Base-by-base conservation (phyloP, 2,888 invertebrate species). In the Nomada ferruginata region DNA sequence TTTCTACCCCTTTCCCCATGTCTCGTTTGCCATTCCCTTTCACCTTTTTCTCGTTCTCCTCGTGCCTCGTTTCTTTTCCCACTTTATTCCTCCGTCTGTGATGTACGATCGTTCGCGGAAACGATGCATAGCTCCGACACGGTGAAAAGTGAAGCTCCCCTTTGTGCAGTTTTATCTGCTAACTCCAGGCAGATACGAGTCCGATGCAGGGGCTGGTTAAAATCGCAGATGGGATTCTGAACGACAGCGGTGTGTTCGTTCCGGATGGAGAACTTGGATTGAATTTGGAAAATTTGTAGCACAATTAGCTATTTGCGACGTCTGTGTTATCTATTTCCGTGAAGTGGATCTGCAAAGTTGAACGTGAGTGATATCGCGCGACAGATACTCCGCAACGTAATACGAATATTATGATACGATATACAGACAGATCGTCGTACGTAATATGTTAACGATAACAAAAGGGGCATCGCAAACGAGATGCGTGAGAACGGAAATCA, bases 141-240 rank as follows among this genome's bases (percentile, higher is more conserved):
- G 15, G 29, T 63, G 84, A 66, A 82, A 73, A 81, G 85, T 65
- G 53, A 65, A 29, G 29, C 44, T 52, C 47, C 23, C 61, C 18
- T 29, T 18, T 47, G 23, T 44, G 23, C 53, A 63, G 79, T 80
- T 87, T 87, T 84, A 86, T 87, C 86, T 77, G 79, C 64, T 79
- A 86, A 85, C 78, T n/a, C n/a, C n/a, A n/a, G 66, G 70, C 26
- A 10, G 65, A 60, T 76, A 73, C 70, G 59, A 29, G 57, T 26
- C 47, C 73, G 50, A 69, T 55, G 80, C 83, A 76, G 82, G 85
- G 76, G 71, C 77, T 85, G 86, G 84, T 87, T 84, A 85, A 84
- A 85, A 79, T 87, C 86, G 83, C 82, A 69, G 11, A 80, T 59
- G 76, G 83, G 66, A 69, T 26, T 29, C 4, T 15, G 36, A 26